Evolutionary conservation across 2,113 vertebrate species (phyloP).

Genomic region (Cettia cetti): DNA sequence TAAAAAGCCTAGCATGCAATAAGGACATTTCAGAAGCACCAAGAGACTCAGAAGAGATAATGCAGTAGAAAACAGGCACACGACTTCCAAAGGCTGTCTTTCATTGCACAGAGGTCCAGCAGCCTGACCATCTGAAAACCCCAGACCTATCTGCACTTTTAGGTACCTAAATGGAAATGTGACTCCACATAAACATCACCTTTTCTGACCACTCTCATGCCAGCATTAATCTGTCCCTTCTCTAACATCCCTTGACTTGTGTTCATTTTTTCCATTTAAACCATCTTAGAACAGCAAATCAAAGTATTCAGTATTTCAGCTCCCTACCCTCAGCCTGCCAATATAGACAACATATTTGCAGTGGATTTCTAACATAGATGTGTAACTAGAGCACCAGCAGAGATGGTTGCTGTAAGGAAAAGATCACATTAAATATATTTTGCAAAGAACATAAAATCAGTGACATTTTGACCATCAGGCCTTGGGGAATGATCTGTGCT

Average conservation of each 20-base stretch:
- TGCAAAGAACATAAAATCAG: conserved; percentile 21
- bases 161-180: not conserved
- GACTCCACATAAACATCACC: not conserved
- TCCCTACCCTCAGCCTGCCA: not conserved
- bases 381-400: not conserved
- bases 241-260: not conserved
- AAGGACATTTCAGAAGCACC: not conserved
- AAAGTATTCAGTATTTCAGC: not conserved
- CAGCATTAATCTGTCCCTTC: not conserved
- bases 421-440: not conserved
- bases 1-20: not conserved
- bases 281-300: not conserved
- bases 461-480: conserved; percentile 45
- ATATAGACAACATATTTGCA: not conserved
- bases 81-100: not conserved
- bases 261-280: not conserved
- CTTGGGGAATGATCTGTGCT: conserved; percentile 27
- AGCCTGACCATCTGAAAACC: not conserved
- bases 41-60: not conserved
- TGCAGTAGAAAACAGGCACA: not conserved
- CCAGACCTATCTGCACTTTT: not conserved
- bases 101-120: not conserved
- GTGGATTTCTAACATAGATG: not conserved
- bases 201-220: not conserved
- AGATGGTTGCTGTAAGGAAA: not conserved